Base-by-base conservation (phyloP, 2,113 vertebrate genomes). In the Octodon degus region DNA sequence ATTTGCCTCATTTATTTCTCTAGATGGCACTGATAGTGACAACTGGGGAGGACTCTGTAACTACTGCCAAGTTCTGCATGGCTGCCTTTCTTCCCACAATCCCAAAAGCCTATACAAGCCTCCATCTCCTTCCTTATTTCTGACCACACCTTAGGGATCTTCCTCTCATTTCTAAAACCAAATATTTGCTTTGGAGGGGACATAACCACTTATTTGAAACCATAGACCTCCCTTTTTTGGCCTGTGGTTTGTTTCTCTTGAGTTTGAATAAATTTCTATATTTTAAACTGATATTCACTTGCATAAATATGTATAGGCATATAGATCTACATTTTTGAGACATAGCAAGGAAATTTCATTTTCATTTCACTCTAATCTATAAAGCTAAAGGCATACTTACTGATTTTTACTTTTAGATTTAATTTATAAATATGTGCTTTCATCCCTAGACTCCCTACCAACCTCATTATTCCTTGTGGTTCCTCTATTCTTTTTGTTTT, bases 401-500 rank as follows among this genome's bases (percentile, higher is more conserved):
- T 93, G 50, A 76, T 89, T 85, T 96, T 24, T 63, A 89, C 3
- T 80, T 93, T 87, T 79, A 83, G 13, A 58, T 74, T 86, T 77
- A 88, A 27, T 77, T 65, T 91, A 85, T 76, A 34, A 94, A 81
- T 24, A 14, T 9, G 12, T 91, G 4, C 25, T 11, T 12, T 50
- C 5, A 6, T 81, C 17, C 4, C 74, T 16, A 13, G 12, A 94
- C 22, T 62, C 62, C 13, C 14, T 27, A 67, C 22, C 2, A 74
- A 83, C 5, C 7, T 85, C 34, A 79, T 82, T 86, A 43, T 72
- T 89, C 47, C 47, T 40, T 22, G 67, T 68, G 32, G 67, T n/a
- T 68, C 17, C 60, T 62, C 14, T 68, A n/a, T n/a, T 37, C 1
- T 43, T 72, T 50, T 85, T 32, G n/a, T 68, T 89, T 17, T 5